These are phyloP conservation scores for Orthosia cruda DNA, from an alignment of 2,888 invertebrate species.

Conservation along the genomic window DNA sequence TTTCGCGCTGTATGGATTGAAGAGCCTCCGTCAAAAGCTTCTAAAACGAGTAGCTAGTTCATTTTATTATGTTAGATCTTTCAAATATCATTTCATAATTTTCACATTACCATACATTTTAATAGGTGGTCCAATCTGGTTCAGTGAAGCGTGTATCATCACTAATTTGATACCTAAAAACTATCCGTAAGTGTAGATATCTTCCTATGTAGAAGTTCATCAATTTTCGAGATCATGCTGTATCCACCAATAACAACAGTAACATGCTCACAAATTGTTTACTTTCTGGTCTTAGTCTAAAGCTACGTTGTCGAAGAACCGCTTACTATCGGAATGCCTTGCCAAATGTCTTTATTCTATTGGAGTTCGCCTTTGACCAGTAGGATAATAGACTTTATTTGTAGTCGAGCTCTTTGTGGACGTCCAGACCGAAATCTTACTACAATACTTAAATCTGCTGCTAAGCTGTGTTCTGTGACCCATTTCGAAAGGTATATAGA, in stretches of 20 bases:
- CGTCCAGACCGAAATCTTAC: not conserved
- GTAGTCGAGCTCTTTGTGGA: not conserved
- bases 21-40: too few species aligned
- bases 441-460: not conserved
- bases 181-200: too few species aligned
- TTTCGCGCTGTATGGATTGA: too few species aligned
- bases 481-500: not conserved
- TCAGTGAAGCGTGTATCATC: too few species aligned
- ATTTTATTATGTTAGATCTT: too few species aligned
- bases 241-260: not conserved
- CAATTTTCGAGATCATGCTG: not conserved
- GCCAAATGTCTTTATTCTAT: not conserved
- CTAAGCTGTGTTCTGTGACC: not conserved
- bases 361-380: not conserved
- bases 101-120: too few species aligned
- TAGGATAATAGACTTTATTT: not conserved
- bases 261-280: not conserved
- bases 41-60: too few species aligned
- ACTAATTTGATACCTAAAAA: too few species aligned
- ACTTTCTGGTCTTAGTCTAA: not conserved
- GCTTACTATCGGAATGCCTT: not conserved
- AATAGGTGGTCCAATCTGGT: too few species aligned
- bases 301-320: not conserved
- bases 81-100: too few species aligned
- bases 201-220: not conserved